Percentiles rank a stretch among this genome's conserved stretches.
phyloP scores from a whole-genome alignment of 1,140 invertebrate species.

The Reticulitermes speratus region DNA sequence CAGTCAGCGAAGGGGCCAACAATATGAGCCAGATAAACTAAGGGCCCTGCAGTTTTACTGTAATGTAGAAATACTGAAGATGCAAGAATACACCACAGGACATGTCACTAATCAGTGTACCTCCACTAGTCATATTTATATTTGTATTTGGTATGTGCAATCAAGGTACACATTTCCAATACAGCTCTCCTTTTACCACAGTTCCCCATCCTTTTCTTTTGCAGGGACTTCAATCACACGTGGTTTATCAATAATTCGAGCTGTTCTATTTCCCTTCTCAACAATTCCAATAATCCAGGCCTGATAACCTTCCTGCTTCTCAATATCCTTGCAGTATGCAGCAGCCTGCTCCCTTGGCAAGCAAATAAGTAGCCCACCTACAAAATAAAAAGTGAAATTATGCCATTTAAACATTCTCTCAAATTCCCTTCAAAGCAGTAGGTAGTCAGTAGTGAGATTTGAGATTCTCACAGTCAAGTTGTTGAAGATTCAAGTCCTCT shows the following conservation, averaged over 20 bases:
- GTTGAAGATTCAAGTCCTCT: no score
- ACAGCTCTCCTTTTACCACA: conserved; percentile 62
- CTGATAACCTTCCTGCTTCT: conserved; percentile 96
- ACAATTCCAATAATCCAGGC: conserved; percentile 99
- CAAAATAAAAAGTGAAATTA: neutral
- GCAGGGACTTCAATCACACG: conserved; percentile 97
- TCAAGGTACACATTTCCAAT: neutral
- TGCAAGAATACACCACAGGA: neutral
- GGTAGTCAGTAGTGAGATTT: no score
- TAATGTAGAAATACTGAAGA: neutral
- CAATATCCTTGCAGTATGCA: conserved; percentile 96
- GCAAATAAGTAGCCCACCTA: conserved; percentile 82
- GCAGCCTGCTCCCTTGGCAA: conserved; percentile 92
- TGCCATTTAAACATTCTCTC: neutral
- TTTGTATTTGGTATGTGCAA: neutral
- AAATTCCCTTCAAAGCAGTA: no score
- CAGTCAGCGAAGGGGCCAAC: no score
- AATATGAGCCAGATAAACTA: no score
- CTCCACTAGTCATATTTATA: neutral
- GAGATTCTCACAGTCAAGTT: no score
- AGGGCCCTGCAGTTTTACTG: neutral
- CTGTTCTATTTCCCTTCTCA: conserved; percentile 94
- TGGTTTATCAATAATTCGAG: conserved; percentile 96
- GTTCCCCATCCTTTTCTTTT: conserved; percentile 85
- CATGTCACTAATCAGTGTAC: neutral